Evolutionary conservation across 2,113 vertebrate species (phyloP), one percentile per base, ranked within the genome.

Genomic region (Pterocles orientalis): DNA sequence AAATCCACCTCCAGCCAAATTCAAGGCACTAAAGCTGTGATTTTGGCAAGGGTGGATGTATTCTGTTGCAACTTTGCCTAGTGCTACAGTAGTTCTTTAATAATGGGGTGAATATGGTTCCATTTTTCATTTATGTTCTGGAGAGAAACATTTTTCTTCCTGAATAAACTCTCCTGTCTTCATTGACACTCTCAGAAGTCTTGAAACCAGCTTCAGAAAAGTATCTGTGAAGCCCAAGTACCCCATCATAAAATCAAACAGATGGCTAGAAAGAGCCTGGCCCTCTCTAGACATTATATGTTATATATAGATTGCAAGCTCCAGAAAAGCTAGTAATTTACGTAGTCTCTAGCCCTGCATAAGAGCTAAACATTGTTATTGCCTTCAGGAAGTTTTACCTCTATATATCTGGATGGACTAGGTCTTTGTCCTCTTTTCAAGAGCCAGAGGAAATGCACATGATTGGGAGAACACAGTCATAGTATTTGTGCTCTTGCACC

Each of bases 1-100:
- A 91, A 95, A 95, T 91, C 41, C 26, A 92, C 92, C 94, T 95
- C 78, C 54, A 94, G 92, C n/a, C 41, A 91, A 85, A 79, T 66
- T 84, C 58, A 66, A 34, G 70, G 18, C 15, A 62, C 77, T 79
- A 65, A 57, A 72, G 57, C 3, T 93, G 69, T 83, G 76, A 84
- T 86, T 95, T 86, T 60, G 77, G 26, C 43, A 73, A 86, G 76
- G 12, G 33, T 28, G 23, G 9, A 84, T 64, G 24, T 15, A 56
- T 45, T 50, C 82, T 95, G 50, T 51, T 62, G 83, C 84, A 96
- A 61, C 39, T 85, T 72, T 76, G 41, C 69, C 25, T 29, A 61
- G 70, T 2, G 2, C 50, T 60, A 33, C 51, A 79, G n/a, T 33
- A 86, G 41, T n/a, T 68, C 54, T 87, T 76, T 95, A 95, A 94